Conservation (phyloP, 1,140 invertebrate genomes). For the Octopus bimaculoides region DNA sequence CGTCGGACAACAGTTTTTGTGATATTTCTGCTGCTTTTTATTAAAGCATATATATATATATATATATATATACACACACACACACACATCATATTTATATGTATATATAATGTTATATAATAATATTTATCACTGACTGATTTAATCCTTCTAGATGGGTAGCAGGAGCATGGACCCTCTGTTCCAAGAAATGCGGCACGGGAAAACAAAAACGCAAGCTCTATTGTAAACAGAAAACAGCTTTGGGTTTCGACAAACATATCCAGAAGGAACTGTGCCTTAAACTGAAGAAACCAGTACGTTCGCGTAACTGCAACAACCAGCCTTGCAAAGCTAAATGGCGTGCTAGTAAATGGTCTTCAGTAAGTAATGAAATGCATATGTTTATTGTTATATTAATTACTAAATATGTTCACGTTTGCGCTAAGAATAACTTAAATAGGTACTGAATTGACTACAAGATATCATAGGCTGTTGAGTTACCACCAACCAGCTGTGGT, state of each 20-base stretch:
- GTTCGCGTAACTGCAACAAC: slow-evolving; percentile 63
- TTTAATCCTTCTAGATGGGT: slow-evolving; percentile 18
- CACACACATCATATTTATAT: not conserved
- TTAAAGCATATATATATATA: not conserved
- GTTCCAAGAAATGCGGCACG: slow-evolving; percentile 26
- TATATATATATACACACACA: not conserved
- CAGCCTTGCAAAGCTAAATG: slow-evolving; percentile 66
- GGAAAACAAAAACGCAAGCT: slow-evolving; percentile 24
- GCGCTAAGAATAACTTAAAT: no score
- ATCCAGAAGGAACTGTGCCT: slow-evolving; percentile 45
- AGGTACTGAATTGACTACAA: no score
- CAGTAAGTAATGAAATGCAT: slow-evolving; percentile 24
- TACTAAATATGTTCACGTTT: no score
- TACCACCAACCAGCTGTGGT: no score
- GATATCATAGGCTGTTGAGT: no score
- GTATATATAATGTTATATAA: not conserved
- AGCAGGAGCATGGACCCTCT: slow-evolving; percentile 20
- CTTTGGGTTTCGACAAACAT: slow-evolving; percentile 23
- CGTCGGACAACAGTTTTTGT: not conserved
- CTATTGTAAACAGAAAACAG: slow-evolving; percentile 32
- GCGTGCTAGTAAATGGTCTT: slow-evolving; percentile 57
- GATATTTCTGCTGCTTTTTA: not conserved
- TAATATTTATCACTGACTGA: not conserved
- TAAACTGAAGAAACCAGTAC: slow-evolving; percentile 54
- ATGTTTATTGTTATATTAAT: no score